Evolutionary conservation across 2,797 vertebrate genomes (phyloP).

Genomic region (Mus spretus): DNA sequence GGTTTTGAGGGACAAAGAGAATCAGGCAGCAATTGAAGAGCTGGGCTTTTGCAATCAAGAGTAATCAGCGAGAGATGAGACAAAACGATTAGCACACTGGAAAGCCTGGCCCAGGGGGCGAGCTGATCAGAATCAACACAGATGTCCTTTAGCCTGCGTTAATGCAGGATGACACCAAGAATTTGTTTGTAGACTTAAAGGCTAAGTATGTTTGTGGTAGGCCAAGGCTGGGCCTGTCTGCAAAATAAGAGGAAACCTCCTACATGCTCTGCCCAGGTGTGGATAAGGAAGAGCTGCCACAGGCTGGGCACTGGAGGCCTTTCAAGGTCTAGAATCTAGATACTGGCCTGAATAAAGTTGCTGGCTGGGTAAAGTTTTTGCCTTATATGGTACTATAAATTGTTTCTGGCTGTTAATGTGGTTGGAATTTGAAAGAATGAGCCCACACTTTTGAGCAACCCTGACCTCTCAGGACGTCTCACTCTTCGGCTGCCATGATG

Average conservation of each 20-base stretch:
- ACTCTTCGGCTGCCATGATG: slow-evolving; percentile 42
- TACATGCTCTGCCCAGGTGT: slow-evolving; percentile 66
- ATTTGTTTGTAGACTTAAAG: slow-evolving; percentile 71
- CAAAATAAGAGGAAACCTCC: slow-evolving; percentile 71
- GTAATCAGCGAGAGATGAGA: slow-evolving; percentile 75
- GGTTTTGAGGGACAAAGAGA: slow-evolving; percentile 70
- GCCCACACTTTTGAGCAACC: slow-evolving; percentile 50
- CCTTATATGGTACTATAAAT: slow-evolving; percentile 62
- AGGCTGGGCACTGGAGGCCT: slow-evolving; percentile 59
- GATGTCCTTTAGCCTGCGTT: slow-evolving; percentile 75
- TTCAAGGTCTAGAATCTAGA: slow-evolving; percentile 76
- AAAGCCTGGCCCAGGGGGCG: slow-evolving; percentile 54
- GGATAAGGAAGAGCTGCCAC: slow-evolving; percentile 59
- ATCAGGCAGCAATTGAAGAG: slow-evolving; percentile 74
- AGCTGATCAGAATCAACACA: slow-evolving; percentile 64
- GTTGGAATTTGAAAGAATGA: slow-evolving; percentile 31
- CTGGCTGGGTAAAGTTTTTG: slow-evolving; percentile 31
- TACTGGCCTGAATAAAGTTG: slow-evolving; percentile 21
- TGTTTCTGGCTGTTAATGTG: slow-evolving; percentile 67
- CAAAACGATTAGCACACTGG: slow-evolving; percentile 73
- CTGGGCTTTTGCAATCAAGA: slow-evolving; percentile 77
- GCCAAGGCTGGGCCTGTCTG: slow-evolving; percentile 70
- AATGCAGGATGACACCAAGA: slow-evolving; percentile 61
- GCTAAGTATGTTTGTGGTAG: slow-evolving; percentile 74
- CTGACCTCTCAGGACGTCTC: slow-evolving; percentile 43